Percentiles rank a stretch among this genome's conserved stretches.
These are phyloP conservation scores for Pachycephus smyrnensis DNA, from an alignment of 2,888 invertebrate genomes.

Conservation along the genomic window DNA sequence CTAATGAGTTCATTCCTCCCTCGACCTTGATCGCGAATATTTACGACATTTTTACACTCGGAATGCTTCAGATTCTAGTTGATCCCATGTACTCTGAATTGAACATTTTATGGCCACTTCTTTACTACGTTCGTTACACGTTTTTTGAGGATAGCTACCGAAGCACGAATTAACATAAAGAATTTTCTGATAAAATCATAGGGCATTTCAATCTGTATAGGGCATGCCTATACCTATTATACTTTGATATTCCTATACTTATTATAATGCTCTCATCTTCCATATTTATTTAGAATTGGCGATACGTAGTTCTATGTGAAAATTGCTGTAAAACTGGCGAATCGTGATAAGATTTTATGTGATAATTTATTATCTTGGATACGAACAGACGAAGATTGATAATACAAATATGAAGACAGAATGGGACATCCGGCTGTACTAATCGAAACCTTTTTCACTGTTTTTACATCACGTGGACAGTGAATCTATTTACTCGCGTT, in stretches of 20 bases:
- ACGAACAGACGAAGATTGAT: neutral
- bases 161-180: slow-evolving; percentile 30
- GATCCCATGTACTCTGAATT: neutral
- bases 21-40: neutral
- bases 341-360: neutral
- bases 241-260: too few species aligned
- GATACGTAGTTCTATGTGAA: neutral
- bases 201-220: neutral
- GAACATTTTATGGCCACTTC: neutral
- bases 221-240: neutral
- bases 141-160: neutral
- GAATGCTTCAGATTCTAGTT: neutral
- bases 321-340: neutral
- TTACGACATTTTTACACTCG: neutral
- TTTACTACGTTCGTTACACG: neutral
- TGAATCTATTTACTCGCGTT: slow-evolving; percentile 23
- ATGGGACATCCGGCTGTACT: neutral
- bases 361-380: slow-evolving; percentile 2
- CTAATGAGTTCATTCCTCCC: neutral
- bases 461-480: slow-evolving; percentile 19
- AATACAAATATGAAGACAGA: neutral
- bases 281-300: neutral
- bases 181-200: slow-evolving; percentile 23
- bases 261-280: neutral
- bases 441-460: slow-evolving; percentile 8